Percentiles rank a stretch among this genome's conserved stretches.
phyloP scores from a whole-genome alignment of 2,113 vertebrate genomes.

The Paraplagusia blochii region DNA sequence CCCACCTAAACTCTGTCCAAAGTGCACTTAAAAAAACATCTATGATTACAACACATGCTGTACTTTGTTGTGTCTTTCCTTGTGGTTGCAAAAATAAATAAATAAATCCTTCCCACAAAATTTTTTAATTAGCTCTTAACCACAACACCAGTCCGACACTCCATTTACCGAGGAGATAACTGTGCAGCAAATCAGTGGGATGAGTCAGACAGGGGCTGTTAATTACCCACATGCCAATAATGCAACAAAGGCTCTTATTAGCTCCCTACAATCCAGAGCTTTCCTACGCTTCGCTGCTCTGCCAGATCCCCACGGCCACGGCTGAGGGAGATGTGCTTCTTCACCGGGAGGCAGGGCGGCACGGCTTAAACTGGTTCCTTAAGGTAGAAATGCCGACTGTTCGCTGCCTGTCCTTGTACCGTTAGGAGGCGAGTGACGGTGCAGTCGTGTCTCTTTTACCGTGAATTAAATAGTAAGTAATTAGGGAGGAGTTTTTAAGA shows the following conservation, averaged over 20 bases:
- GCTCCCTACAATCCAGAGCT: constrained; percentile 61
- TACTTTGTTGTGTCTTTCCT: not conserved
- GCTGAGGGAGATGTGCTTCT: constrained; percentile 51
- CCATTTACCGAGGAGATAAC: constrained; percentile 74
- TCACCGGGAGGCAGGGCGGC: constrained; percentile 37
- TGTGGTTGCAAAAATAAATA: constrained; percentile 51
- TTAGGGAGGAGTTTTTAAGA: constrained; percentile 11
- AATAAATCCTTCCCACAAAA: constrained; percentile 62
- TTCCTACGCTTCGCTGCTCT: constrained; percentile 58
- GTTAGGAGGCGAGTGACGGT: constrained; percentile 7
- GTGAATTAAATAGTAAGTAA: constrained; percentile 18
- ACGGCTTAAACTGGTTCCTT: constrained; percentile 30
- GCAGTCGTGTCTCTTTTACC: constrained; percentile 1
- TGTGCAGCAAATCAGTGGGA: constrained; percentile 72
- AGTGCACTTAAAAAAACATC: too few species aligned
- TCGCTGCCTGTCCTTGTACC: constrained; percentile 14
- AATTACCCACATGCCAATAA: constrained; percentile 78
- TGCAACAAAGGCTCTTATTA: constrained; percentile 69
- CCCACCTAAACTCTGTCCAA: too few species aligned
- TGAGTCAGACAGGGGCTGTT: constrained; percentile 63
- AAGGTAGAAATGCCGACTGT: constrained; percentile 36
- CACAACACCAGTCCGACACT: constrained; percentile 63
- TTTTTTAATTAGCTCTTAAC: constrained; percentile 81
- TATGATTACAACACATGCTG: too few species aligned
- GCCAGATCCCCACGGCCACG: constrained; percentile 50